These are phyloP conservation scores for Crypturellus undulatus DNA, from an alignment of 2,113 vertebrate species.

Conservation along the genomic window DNA sequence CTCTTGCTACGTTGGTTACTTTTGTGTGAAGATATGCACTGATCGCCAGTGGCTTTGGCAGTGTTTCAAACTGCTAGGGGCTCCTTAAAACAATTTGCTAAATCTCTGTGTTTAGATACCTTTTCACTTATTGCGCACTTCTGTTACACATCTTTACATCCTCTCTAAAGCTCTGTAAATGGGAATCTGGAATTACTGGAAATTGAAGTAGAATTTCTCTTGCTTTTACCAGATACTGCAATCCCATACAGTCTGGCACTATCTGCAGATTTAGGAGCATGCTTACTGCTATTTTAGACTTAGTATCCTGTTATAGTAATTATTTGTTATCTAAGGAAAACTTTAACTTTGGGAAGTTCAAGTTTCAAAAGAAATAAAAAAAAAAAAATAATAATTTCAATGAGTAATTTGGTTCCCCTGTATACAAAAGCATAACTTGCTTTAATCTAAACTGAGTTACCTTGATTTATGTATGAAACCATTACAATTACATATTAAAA, in stretches of 20 bases:
- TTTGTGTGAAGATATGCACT: not conserved
- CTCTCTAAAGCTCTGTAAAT: not conserved
- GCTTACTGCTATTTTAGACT: not conserved
- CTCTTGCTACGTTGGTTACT: not conserved
- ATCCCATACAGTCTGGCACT: too few relatives aligned
- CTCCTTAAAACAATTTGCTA: not conserved
- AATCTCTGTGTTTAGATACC: not conserved
- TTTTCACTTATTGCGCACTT: not conserved
- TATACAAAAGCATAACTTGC: too few relatives aligned
- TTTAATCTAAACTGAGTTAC: too few relatives aligned
- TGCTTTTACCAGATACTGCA: not conserved
- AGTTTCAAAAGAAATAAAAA: too few relatives aligned
- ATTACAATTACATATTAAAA: too few relatives aligned
- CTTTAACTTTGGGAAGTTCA: not conserved
- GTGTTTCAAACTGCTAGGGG: not conserved
- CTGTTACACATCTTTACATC: not conserved
- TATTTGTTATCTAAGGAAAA: not conserved
- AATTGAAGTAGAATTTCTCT: not conserved
- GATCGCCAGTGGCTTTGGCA: not conserved
- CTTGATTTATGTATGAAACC: too few relatives aligned
- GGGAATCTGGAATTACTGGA: not conserved
- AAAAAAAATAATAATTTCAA: too few relatives aligned
- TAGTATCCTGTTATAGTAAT: not conserved
- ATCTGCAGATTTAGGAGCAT: not conserved
- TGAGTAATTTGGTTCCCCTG: too few relatives aligned